These are phyloP conservation scores for Radopholus similis DNA, from an alignment of 1,140 invertebrate genomes.

Conservation along the genomic window DNA sequence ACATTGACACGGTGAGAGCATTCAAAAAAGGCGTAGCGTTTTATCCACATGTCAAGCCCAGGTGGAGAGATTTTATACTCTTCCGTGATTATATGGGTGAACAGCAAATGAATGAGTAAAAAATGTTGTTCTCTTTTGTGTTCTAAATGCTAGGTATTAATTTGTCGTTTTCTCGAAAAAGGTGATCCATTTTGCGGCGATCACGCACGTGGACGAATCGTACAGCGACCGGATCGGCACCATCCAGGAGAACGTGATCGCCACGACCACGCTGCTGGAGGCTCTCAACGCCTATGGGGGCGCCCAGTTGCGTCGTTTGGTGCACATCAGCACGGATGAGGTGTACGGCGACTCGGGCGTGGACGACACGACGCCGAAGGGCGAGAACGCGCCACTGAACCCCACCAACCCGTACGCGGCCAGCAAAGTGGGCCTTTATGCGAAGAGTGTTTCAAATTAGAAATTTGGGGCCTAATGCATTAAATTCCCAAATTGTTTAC, in stretches of 20 bases:
- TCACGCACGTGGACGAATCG: conserved; percentile 60
- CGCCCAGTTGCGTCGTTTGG: conserved; percentile 45
- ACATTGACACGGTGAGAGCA: conserved; percentile 32
- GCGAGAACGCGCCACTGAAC: conserved; percentile 49
- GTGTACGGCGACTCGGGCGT: conserved; percentile 58
- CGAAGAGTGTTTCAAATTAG: no score
- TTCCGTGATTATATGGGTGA: no score
- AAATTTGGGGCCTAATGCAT: no score
- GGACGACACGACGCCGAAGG: conserved; percentile 48
- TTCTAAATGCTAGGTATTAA: no score
- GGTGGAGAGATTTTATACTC: no score
- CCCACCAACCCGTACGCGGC: conserved; percentile 60
- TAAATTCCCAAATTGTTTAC: no score
- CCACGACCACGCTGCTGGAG: conserved; percentile 55
- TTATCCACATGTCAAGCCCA: no score
- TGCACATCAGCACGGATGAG: conserved; percentile 60
- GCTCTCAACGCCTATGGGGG: conserved; percentile 41
- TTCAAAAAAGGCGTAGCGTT: no score
- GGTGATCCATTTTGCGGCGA: conserved; percentile 60
- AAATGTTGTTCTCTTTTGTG: no score
- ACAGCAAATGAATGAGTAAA: no score
- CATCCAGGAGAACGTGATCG: conserved; percentile 59
- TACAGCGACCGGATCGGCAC: conserved; percentile 59
- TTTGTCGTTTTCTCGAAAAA: conserved; percentile 11
- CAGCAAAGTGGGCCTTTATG: conserved; percentile 55